Evolutionary conservation across 2,888 invertebrate species (phyloP), one percentile per base, ranked within the genome.

Genomic region (Torymus texanus): DNA sequence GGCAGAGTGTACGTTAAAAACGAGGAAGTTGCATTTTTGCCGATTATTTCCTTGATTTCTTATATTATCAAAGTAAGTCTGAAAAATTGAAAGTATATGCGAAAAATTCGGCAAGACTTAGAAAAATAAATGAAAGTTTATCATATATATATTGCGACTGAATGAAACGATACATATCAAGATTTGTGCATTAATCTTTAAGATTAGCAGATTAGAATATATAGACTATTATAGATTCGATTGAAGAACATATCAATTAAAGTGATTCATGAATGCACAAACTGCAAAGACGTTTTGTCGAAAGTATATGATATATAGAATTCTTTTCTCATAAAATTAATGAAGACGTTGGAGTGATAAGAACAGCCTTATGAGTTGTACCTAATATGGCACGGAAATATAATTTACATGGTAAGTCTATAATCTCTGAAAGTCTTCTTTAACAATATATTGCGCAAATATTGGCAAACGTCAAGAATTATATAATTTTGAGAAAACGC

Each of bases 81-180:
- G 79, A 82, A 78, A 82, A 78, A 8, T 75, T 70, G 61, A 75
- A 71, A 74, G 71, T 78, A 80, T 65, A 75, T 79, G 18, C 53
- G 53, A 29, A 41, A 8, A 41, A 41, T 41, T 41, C 41, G 41
- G 29, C 63, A 51, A 61, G 5, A 71, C 70, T 76, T 62, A 80
- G 72, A 79, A 80, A 81, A 81, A 84, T 86, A 84, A 83, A 83
- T 79, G 82, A 58, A 56, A 66, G 51, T 68, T 81, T 82, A 83
- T 85, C 78, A 83, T 83, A 75, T 81, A 75, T 81, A 82, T 82
- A 85, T 84, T 84, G 79, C 81, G 86, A 87, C 87, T 87, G 87
- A 87, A 85, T 83, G 86, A 87, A 87, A 86, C 84, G 85, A 87
- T 83, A 87, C 87, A 88, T 87, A 88, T 88, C 87, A 87, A 83